Evolutionary conservation across 2,888 invertebrate species (phyloP), one percentile per base, ranked within the genome.

Genomic region (Petrolisthes cinctipes): DNA sequence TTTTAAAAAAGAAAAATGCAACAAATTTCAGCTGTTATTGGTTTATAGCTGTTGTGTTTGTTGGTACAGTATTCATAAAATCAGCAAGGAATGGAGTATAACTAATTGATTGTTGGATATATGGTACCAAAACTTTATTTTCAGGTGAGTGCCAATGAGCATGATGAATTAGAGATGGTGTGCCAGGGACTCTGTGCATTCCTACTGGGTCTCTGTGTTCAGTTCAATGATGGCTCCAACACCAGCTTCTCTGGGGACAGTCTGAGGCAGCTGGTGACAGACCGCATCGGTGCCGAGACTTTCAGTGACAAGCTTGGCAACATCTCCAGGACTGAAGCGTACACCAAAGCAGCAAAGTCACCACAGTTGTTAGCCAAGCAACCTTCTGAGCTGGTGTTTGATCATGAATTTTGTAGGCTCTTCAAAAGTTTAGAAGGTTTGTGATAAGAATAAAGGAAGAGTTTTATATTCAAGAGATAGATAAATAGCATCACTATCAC

Each of bases 381-480:
- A 85, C 94, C 97, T 4, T 94, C 94, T 0, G 98, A 99, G 91
- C 94, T 99, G 23, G 94, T 98, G 85, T 94, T 99, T 75, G 99
- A 99, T 93, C 97, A 97, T 92, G 97, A 98, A 93, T 99, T 99
- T 94, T 98, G 98, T 92, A 95, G 96, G 92, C 94, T 99, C 54
- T 97, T 97, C 92, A 99, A 98, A 91, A 92, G 92, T 83, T 91
- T 93, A 83, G 94, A 94, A 88, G 86, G 86, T 91, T 66, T 57
- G 91, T 37, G 37, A 0, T 1, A 37, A 37, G 37, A 2, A 37
- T 37, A 37, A 37, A 37, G 37, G 37, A 37, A 37, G 37, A 37
- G 37, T 37, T 37, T 37, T 37, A 37, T 37, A 37, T 37, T 37
- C 37, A 37, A 2, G 37, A 37, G 37, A 37, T 37, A 37, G 37